Base-by-base conservation (phyloP, 1,140 invertebrate species). In the Brachionus sp. region DNA sequence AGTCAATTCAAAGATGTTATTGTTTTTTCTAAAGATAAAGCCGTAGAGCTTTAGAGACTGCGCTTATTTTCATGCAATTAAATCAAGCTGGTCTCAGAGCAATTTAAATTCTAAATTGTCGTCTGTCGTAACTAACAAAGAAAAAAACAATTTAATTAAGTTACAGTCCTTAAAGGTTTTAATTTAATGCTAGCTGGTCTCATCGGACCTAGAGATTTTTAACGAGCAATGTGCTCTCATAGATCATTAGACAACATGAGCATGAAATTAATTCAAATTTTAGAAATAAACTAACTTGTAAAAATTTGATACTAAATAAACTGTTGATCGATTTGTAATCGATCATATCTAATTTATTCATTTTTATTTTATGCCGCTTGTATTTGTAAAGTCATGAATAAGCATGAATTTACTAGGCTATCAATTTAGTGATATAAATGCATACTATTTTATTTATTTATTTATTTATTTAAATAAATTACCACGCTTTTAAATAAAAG, bases 311-410 rank as follows among this genome's bases (percentile, higher is more conserved):
- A 66, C 64, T 66, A 66, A 37, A 33, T 66, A 12, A 73, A 73
- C 68, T 39, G 4, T 12, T 9, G 16, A 75, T 75, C 70, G 70
- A 75, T 75, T 75, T 75, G 70, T 75, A 50, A 75, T 75, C 70
- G 70, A 75, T 75, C 70, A 25, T 75, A 4, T 46, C 70, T 75
- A 75, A 75, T 75, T 75, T 75, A 75, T 75, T 75, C 70, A 46
- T 57, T 10, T 46, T 46, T 46, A 12, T 46, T 12, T 46, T 46
- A 42, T 16, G 50, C 50, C 50, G 50, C 0, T 66, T 66, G 25
- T 37, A 35, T 33, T 66, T 37, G 23, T 66, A 64, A 64, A 64
- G 57, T 33, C 64, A 37, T 75, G n/a, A 73, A 73, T 39, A 39
- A 44, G 68, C 68, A 73, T 42, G 35, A 73, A 66, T 29, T 9